Evolutionary conservation across 2,797 vertebrate genomes (phyloP), one percentile per base, ranked within the genome.

Genomic region (Myioborus melanocephalus): DNA sequence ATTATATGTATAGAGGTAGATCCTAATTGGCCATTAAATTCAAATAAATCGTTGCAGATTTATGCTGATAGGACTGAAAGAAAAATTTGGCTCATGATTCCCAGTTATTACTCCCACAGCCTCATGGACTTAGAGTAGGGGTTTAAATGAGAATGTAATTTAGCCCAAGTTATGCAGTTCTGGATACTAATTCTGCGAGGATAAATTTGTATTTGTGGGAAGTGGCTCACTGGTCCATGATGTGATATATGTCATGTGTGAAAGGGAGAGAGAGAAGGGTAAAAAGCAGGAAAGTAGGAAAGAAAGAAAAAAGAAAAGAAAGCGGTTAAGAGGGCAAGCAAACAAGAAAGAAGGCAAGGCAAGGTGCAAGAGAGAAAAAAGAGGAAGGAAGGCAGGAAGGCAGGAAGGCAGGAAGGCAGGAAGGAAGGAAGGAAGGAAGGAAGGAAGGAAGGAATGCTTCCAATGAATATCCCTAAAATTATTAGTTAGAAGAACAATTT

Each of bases 401-500:
- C 7, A 10, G 24, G 4, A 10, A 1, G 50, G 24, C 8, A 17
- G 5, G 5, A 11, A 17, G 5, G 6, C 35, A 3, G 6, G 5
- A 11, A 18, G 5, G 6, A 10, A 49, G 47, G 27, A 28, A 3
- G 6, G 5, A 43, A 22, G 34, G 11, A 8, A 2, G 0, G 3
- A 18, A 52, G 7, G 2, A 21, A 6, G 22, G 8, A 2, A 4
- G 24, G 6, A 26, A 59, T 3, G 19, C 27, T 75, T 4, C 17
- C 72, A 90, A 91, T 35, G 80, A 94, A 92, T 63, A 59, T 85
- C 18, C 37, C 61, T 83, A 64, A 88, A 41, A 27, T 90, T 81
- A 78, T 94, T 68, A 60, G 79, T 89, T 94, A 89, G 94, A 95
- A 95, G 93, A 83, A n/a, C 70, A 89, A 89, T 90, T 89, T 92